Base-by-base conservation (phyloP, 1,140 invertebrate species). In the Colletes gigas region DNA sequence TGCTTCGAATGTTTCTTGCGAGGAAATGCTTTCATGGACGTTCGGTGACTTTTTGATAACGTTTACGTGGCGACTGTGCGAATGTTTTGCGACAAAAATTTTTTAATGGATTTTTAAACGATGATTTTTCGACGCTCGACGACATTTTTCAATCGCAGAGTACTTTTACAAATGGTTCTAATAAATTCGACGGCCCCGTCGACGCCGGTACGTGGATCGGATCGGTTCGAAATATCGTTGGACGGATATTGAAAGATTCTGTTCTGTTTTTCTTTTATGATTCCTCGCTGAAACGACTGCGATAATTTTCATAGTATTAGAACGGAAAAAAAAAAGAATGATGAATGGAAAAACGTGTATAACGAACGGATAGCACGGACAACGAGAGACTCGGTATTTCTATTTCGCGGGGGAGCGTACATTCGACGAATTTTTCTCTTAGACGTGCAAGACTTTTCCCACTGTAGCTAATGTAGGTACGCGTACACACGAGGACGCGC, bases 301-400 rank as follows among this genome's bases (percentile, higher is more conserved):
- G 84, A 87, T 86, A 83, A 83, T 84, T 86, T 47, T 86, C 70
- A 69, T 84, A 88, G 70, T 78, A 81, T 86, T 86, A 82, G 66
- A 71, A 79, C 10, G 63, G 82, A 79, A 60, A 74, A 52, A 60
- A 74, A 52, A 30, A 30, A 30, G 52, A 80, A 72, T 62, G 59
- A 70, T 62, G 76, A 12, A 41, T 60, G 21, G 14, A 12, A 67
- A 70, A 70, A 68, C 39, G n/a, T 55, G 52, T 75, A 15, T 39
- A 67, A 69, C 63, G 39, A 77, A 65, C 19, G 73, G 39, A 39
- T 77, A 83, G 77, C 39, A 60, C 8, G 67, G 66, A 74, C 55
- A 59, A 30, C 41, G 52, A 67, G 69, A 74, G 69, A 17, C 54
- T 60, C 62, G 60, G 73, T 86, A 74, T 83, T 83, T 69, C 68